Evolutionary conservation across 2,888 invertebrate genomes (phyloP).

Genomic region (Perithous albicinctus): DNA sequence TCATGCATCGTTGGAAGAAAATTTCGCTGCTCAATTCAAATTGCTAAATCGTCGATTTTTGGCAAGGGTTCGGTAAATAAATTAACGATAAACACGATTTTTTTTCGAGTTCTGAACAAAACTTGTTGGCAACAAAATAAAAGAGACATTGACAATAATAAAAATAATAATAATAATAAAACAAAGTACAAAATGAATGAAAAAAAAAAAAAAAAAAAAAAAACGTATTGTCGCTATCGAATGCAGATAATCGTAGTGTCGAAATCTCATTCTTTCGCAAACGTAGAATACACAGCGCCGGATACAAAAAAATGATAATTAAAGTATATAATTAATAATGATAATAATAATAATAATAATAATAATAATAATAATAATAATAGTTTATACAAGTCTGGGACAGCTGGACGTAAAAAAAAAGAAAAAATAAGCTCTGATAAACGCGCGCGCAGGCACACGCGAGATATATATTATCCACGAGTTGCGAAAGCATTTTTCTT

Average conservation of each 20-base stretch:
- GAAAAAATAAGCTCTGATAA: constrained; percentile 62
- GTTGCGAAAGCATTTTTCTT: constrained; percentile 52
- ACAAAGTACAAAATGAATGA: constrained; percentile 76
- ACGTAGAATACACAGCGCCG: constrained; percentile 50
- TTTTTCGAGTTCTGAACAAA: constrained; percentile 66
- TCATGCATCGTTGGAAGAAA: constrained; percentile 10
- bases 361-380: constrained; percentile 37
- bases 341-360: constrained; percentile 39
- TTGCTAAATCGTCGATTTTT: not conserved
- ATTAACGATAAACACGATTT: constrained; percentile 47
- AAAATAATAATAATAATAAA: constrained; percentile 41
- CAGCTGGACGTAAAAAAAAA: constrained; percentile 29
- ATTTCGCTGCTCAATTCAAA: not conserved
- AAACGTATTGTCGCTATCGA: constrained; percentile 71
- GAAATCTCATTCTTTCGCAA: constrained; percentile 38
- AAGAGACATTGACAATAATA: constrained; percentile 45
- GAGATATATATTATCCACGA: constrained; percentile 72
- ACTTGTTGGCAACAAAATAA: constrained; percentile 71
- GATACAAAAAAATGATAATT: constrained; percentile 47
- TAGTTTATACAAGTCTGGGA: constrained; percentile 41
- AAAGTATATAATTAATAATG: constrained; percentile 35
- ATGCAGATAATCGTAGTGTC: constrained; percentile 33
- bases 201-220: too few species aligned
- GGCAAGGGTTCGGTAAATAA: constrained; percentile 24
- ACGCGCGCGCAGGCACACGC: constrained; percentile 58